Base-by-base conservation (phyloP, 2,888 invertebrate genomes). In the Lasioglossum morio region DNA sequence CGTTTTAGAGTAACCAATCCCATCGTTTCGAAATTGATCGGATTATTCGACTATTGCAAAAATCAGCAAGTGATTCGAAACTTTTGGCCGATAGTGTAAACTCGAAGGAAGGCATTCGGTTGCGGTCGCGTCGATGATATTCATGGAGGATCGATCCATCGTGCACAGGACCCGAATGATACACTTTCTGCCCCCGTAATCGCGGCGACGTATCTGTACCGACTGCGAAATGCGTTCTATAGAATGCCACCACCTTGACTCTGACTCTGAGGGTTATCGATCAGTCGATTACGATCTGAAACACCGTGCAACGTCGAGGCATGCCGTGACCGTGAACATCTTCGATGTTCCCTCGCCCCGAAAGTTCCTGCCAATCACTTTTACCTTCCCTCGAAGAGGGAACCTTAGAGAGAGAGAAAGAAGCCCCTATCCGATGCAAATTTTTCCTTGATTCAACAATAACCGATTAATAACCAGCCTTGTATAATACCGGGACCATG, bases 191-290 rank as follows among this genome's bases (percentile, higher is more conserved):
- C 53, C 23, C 60, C 8, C 46, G 57, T 63, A 79, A 84, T 77
- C 69, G 40, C 8, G 10, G 8, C 34, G 63, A 48, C 27, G 63
- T 46, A 72, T 74, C 60, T 75, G 27, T 43, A n/a, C 69, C 69
- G 73, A 60, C 69, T 57, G 37, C 53, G 77, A 78, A 82, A 30
- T 19, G 77, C 46, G 34, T 81, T 79, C 84, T 91, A 86, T 88
- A 88, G 43, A 27, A 75, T 78, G 72, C 53, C 43, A 81, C 86
- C 84, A 91, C 93, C 93, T 93, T 93, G 93, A 93, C 92, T 93
- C 89, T 90, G 90, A 74, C 86, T 88, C 27, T 5, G 60, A 85
- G 53, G 84, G 84, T 78, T 93, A 93, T 93, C 91, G 92, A 92
- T 83, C 90, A 81, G 80, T 80, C 84, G 93, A 92, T 92, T 91